Percentiles rank a stretch among this genome's conserved stretches.
phyloP scores from a whole-genome alignment of 2,888 invertebrate genomes.

The Eristalis tenax region DNA sequence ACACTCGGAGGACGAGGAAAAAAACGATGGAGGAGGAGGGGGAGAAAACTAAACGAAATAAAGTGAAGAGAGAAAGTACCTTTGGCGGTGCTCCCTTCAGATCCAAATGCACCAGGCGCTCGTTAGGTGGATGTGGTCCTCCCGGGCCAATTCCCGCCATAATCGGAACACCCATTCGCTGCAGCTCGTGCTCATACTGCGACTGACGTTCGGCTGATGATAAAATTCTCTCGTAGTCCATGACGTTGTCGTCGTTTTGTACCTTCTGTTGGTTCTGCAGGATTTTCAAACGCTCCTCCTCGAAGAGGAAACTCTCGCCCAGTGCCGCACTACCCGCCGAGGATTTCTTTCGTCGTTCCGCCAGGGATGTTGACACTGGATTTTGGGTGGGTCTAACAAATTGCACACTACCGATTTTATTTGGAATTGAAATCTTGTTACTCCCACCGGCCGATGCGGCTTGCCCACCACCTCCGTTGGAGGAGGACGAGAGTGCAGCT shows the following conservation, averaged over 20 bases:
- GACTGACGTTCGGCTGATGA: slow-evolving; percentile 79
- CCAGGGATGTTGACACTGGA: slow-evolving; percentile 72
- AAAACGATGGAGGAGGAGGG: background rate
- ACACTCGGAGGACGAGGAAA: background rate
- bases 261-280: slow-evolving; percentile 81
- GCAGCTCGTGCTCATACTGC: slow-evolving; percentile 80
- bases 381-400: slow-evolving; percentile 77
- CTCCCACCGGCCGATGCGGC: slow-evolving; percentile 40
- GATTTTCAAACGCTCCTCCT: slow-evolving; percentile 80
- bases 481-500: slow-evolving; percentile 53
- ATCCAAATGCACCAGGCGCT: slow-evolving; percentile 88
- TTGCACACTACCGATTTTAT: slow-evolving; percentile 75
- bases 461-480: slow-evolving; percentile 39
- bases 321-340: slow-evolving; percentile 74
- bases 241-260: slow-evolving; percentile 78
- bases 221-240: slow-evolving; percentile 78
- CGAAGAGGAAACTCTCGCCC: slow-evolving; percentile 79
- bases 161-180: slow-evolving; percentile 80
- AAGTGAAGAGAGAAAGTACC: slow-evolving; percentile 71
- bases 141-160: slow-evolving; percentile 80
- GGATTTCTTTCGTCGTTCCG: slow-evolving; percentile 76
- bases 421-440: slow-evolving; percentile 60
- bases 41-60: slow-evolving; percentile 10
- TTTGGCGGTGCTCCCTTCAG: slow-evolving; percentile 90
- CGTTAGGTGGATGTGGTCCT: slow-evolving; percentile 79